Percentiles rank a stretch among this genome's conserved stretches.
phyloP scores from a whole-genome alignment of 2,888 invertebrate genomes.

The Aleiodes alternator region DNA sequence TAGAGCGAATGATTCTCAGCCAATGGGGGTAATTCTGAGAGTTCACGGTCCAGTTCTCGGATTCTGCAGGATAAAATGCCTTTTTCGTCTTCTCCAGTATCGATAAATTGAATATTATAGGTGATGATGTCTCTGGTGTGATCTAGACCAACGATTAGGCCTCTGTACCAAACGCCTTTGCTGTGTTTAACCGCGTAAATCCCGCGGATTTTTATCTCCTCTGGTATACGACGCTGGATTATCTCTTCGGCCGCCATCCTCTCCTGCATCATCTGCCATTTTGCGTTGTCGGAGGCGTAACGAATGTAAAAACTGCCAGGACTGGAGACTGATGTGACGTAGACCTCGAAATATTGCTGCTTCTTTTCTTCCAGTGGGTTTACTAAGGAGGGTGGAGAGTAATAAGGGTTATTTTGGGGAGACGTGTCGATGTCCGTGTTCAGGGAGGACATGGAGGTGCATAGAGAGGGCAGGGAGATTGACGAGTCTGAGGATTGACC shows the following conservation, averaged over 20 bases:
- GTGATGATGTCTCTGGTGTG: constrained; percentile 62
- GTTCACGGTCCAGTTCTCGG: constrained; percentile 66
- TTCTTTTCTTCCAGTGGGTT: background rate
- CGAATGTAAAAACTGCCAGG: constrained; percentile 82
- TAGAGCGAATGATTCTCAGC: constrained; percentile 80
- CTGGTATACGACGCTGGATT: constrained; percentile 53
- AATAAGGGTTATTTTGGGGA: no score
- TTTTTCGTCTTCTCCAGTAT: constrained; percentile 79
- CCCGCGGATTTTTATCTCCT: constrained; percentile 54
- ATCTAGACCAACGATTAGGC: constrained; percentile 75
- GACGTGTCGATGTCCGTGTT: no score
- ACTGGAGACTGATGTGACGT: constrained; percentile 78
- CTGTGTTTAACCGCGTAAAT: constrained; percentile 80
- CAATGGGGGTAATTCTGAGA: constrained; percentile 76
- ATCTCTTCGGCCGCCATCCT: constrained; percentile 54
- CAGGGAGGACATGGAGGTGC: no score
- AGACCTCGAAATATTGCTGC: constrained; percentile 47
- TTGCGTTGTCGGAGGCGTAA: constrained; percentile 46
- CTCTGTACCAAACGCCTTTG: constrained; percentile 83
- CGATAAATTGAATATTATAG: constrained; percentile 80
- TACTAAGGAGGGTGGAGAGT: background rate
- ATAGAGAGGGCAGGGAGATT: no score
- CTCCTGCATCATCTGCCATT: constrained; percentile 50
- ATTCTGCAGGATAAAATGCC: constrained; percentile 73
- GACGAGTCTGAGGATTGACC: constrained; percentile 20